Evolutionary conservation across 2,888 invertebrate genomes (phyloP), one percentile per base, ranked within the genome.

Genomic region (Eupithecia centaureata): DNA sequence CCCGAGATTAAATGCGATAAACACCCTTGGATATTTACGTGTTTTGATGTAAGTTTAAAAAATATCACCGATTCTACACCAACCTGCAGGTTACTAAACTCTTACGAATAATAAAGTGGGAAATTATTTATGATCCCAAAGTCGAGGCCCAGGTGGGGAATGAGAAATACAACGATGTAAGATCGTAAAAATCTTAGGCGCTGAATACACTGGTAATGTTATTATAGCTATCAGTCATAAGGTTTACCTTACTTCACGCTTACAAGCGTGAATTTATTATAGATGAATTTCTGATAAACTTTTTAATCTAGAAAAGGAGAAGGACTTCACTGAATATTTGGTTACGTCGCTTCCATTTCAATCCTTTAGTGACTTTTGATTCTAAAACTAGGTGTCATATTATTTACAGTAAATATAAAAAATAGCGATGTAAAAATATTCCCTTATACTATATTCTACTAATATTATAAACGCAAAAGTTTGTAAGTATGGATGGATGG

Each of bases 131-230:
- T 38, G 18, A 22, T 47, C 47, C 47, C 47, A 47, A 22, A 47
- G 47, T 47, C 47, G 7, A 22, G 47, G 47, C 12, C 22, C 18
- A 47, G 47, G 47, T 47, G 47, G 47, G 47, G 10, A 22, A 22
- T 7, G 42, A 47, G 47, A 47, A 47, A 47, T 47, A 47, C 18
- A 12, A 22, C 18, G 22, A 22, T 22, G 18, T 47, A 47, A 22
- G 47, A 47, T 47, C 47, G 47, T 47, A 47, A 47, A 47, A 47
- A 47, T 47, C 47, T 47, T 47, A 47, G 47, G 47, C 47, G 47
- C 22, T 12, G 47, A 4, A 47, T 47, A 18, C 47, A 22, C 47
- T 22, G 47, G 12, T 47, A 10, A 47, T 47, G 8, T 47, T 47
- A 47, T 18, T 47, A 47, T 22, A 18, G 10, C 18, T 42, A 10